Percentiles rank a stretch among this genome's conserved stretches.
Conservation (phyloP, 1,140 invertebrate species). For the Cydia fagiglandana region DNA sequence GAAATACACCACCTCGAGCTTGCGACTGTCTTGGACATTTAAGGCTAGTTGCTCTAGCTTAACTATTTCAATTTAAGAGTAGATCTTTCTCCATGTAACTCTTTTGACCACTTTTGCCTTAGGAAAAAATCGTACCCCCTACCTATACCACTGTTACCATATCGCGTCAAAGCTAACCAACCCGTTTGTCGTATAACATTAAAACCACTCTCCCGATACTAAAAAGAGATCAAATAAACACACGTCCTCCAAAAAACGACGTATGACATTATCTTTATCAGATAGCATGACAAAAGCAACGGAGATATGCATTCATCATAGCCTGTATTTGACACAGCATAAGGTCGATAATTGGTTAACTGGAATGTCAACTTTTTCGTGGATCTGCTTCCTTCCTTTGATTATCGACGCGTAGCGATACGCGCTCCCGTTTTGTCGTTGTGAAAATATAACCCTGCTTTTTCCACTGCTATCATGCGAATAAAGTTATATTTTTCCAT, state of each 20-base stretch:
- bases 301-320: background rate
- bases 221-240: background rate
- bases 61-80: too few species aligned
- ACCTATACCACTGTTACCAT: too few species aligned
- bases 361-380: background rate
- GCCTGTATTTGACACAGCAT: background rate
- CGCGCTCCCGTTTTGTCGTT: background rate
- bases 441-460: background rate
- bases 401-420: slow-evolving; percentile 2
- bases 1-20: too few species aligned
- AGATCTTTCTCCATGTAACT: too few species aligned
- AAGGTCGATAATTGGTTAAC: background rate
- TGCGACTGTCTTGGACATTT: too few species aligned
- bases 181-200: background rate
- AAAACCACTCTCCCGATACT: background rate
- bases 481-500: too few species aligned
- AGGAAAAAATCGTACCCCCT: too few species aligned
- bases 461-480: background rate
- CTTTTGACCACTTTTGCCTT: too few species aligned
- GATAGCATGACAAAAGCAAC: background rate
- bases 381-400: background rate
- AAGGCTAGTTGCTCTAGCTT: too few species aligned
- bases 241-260: background rate
- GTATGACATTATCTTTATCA: background rate
- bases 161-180: too few species aligned